Conservation (phyloP, 2,113 vertebrate genomes). For the Zapornia atra region DNA sequence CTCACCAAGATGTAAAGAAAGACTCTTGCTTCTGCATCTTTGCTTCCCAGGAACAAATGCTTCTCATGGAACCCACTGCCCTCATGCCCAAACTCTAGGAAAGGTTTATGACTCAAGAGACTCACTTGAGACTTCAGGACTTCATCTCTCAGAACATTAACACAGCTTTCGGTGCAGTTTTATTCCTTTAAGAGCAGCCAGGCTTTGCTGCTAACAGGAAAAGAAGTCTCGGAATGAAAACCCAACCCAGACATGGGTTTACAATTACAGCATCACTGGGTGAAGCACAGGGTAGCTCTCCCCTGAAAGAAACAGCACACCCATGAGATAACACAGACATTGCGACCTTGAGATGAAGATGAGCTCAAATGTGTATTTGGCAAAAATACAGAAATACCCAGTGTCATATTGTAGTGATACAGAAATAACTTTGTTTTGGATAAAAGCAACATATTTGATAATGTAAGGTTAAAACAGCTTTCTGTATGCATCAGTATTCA, state of each 20-base stretch:
- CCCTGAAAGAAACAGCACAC: background rate
- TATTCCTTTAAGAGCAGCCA: background rate
- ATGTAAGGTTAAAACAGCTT: slow-evolving; percentile 30
- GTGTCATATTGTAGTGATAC: background rate
- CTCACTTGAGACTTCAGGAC: background rate
- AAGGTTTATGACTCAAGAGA: background rate
- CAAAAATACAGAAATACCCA: slow-evolving; percentile 34
- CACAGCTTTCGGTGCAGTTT: background rate
- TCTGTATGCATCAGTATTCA: background rate
- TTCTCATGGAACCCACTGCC: background rate
- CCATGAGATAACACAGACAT: background rate
- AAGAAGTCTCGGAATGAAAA: background rate
- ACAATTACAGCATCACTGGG: background rate
- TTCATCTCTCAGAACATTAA: background rate
- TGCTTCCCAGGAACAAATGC: background rate
- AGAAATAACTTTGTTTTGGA: background rate
- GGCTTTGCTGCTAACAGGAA: background rate
- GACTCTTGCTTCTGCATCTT: background rate
- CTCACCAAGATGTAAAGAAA: background rate
- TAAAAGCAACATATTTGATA: slow-evolving; percentile 10
- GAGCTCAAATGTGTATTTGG: slow-evolving; percentile 29
- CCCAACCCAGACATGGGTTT: background rate
- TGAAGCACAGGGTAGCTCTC: background rate
- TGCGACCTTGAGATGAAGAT: background rate
- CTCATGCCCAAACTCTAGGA: background rate